Evolutionary conservation across 2,113 vertebrate genomes (phyloP).

Genomic region (Gadus macrocephalus): DNA sequence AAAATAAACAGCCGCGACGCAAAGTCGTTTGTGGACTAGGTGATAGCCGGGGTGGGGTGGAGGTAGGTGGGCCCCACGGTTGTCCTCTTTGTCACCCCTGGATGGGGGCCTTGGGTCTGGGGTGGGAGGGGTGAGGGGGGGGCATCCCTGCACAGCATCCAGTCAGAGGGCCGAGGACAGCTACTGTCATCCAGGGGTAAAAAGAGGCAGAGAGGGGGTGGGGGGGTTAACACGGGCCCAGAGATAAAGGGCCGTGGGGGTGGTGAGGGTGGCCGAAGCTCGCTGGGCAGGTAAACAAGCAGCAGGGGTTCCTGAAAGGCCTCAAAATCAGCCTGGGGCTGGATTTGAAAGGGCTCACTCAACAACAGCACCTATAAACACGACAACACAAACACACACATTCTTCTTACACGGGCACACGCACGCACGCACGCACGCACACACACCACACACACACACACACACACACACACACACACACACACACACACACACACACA

Average conservation of each 20-base stretch:
- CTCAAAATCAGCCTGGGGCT: constrained; percentile 64
- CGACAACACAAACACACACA: constrained; percentile 48
- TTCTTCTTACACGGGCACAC: constrained; percentile 23
- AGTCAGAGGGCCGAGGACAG: constrained; percentile 79
- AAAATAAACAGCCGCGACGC: constrained; percentile 56
- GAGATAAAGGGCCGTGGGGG: constrained; percentile 79
- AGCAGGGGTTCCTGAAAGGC: constrained; percentile 45
- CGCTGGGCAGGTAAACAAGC: constrained; percentile 66
- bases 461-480: constrained; percentile 27
- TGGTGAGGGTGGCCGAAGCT: constrained; percentile 33
- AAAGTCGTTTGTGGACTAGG: constrained; percentile 25
- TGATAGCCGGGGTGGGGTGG: neutral
- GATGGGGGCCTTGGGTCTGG: constrained; percentile 9
- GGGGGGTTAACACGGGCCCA: constrained; percentile 67
- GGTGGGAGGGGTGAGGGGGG: constrained; percentile 65
- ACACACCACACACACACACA: constrained; percentile 25
- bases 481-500: constrained; percentile 37
- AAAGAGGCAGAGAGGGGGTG: constrained; percentile 72
- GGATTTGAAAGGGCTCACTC: constrained; percentile 79
- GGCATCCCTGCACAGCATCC: constrained; percentile 77
- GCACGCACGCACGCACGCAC: constrained; percentile 30
- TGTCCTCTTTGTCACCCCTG: constrained; percentile 72
- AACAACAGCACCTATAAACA: constrained; percentile 61
- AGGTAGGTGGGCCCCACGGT: constrained; percentile 17
- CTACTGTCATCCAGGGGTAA: constrained; percentile 85